phyloP scores from a whole-genome alignment of 2,888 invertebrate species.

The Hirtodrosophila alboralis region DNA sequence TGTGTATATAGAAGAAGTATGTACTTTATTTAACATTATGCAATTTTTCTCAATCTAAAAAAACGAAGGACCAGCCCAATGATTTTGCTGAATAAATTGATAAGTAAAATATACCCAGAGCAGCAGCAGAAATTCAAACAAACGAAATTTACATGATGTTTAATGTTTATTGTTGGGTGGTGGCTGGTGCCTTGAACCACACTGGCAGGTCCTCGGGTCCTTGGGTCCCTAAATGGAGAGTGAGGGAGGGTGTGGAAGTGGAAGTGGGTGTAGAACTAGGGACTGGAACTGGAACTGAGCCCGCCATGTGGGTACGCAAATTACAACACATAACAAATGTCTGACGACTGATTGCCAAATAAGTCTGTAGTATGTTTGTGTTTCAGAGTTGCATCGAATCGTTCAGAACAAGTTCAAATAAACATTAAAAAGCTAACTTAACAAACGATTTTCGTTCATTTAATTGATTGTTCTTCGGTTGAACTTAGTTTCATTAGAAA shows the following conservation, averaged over 20 bases:
- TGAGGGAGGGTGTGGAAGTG: background rate
- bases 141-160: constrained; percentile 70
- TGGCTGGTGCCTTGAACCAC: constrained; percentile 13
- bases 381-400: background rate
- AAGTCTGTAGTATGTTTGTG: constrained; percentile 16
- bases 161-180: constrained; percentile 55
- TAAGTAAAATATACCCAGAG: constrained; percentile 26
- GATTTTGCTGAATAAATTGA: constrained; percentile 47
- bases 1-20: constrained; percentile 1
- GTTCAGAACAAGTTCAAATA: no score
- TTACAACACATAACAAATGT: constrained; percentile 77
- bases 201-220: no score
- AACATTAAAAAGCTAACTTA: no score
- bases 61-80: constrained; percentile 14
- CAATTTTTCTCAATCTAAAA: constrained; percentile 23
- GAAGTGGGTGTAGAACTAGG: background rate
- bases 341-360: constrained; percentile 72
- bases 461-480: no score
- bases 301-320: constrained; percentile 62
- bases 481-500: no score
- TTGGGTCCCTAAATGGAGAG: no score
- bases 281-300: constrained; percentile 2
- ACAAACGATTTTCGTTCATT: no score
- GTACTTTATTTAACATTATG: constrained; percentile 24
- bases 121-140: constrained; percentile 32